phyloP scores from a whole-genome alignment of 2,888 invertebrate genomes.

The Plebejus melissa region DNA sequence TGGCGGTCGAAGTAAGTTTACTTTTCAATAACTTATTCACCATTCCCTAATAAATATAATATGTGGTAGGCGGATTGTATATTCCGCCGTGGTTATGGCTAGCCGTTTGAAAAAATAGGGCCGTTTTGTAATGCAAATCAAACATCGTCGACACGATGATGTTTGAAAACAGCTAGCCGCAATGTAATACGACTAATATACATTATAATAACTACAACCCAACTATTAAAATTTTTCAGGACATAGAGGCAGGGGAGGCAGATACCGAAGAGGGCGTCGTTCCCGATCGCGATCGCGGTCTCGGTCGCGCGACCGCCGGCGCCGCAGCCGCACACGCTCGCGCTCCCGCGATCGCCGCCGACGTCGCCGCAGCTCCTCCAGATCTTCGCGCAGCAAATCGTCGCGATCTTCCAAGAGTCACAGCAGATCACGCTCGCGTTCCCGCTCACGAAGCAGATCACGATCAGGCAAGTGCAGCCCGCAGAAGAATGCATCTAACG shows the following conservation, averaged over 20 bases:
- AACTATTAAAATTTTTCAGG: constrained; percentile 43
- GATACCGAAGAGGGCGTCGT: constrained; percentile 55
- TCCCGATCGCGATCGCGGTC: constrained; percentile 45
- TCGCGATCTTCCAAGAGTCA: constrained; percentile 58
- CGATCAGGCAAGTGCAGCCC: constrained; percentile 79
- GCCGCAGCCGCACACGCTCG: constrained; percentile 57
- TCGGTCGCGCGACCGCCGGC: constrained; percentile 51
- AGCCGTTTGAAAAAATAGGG: too few species aligned
- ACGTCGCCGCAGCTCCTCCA: constrained; percentile 66
- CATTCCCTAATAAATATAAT: background rate
- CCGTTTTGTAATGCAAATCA: too few species aligned
- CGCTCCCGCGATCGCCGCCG: constrained; percentile 66
- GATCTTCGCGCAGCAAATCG: constrained; percentile 67
- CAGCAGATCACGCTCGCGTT: constrained; percentile 65
- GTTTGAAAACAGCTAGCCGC: too few species aligned
- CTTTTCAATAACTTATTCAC: background rate
- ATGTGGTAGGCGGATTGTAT: too few species aligned
- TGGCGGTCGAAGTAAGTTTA: constrained; percentile 65
- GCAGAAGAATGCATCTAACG: constrained; percentile 53
- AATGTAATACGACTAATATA: too few species aligned
- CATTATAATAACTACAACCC: background rate
- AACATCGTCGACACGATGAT: too few species aligned
- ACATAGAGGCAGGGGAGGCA: constrained; percentile 65
- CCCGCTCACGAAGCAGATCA: constrained; percentile 69
- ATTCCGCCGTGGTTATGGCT: too few species aligned